Percentiles rank a stretch among this genome's conserved stretches.
Conservation (phyloP, 1,140 invertebrate species). For the Gonioctena quinquepunctata region DNA sequence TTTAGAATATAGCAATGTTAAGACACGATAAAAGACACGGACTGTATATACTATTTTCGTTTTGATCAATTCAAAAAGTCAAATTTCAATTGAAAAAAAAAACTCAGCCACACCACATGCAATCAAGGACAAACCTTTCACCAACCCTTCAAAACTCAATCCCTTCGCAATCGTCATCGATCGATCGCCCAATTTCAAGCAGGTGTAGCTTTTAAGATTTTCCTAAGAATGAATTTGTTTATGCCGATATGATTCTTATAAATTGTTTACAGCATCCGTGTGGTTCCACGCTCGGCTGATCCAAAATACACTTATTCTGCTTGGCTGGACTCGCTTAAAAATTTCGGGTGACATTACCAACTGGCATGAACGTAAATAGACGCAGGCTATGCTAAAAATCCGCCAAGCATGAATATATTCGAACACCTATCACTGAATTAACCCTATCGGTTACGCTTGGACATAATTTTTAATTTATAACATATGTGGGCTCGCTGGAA, state of each 20-base stretch:
- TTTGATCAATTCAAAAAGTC: no score
- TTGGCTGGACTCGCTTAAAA: background rate
- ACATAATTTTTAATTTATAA: background rate
- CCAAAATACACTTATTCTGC: constrained; percentile 6
- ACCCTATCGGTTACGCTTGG: constrained; percentile 1
- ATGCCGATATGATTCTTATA: background rate
- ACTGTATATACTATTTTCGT: no score
- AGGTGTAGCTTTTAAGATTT: background rate
- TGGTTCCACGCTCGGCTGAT: background rate
- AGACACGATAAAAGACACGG: no score
- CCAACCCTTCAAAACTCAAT: no score
- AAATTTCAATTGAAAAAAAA: no score
- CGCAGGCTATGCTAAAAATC: background rate
- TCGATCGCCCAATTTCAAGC: background rate
- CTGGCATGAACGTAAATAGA: background rate
- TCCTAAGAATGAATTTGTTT: background rate
- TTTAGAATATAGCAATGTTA: no score
- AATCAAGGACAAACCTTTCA: no score
- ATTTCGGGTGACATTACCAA: background rate
- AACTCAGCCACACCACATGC: no score
- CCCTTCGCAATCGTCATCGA: no score
- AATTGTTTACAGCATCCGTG: background rate
- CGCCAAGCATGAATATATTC: constrained; percentile 1
- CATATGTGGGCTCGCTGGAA: background rate
- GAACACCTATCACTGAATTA: background rate